Evolutionary conservation across 2,113 vertebrate species (phyloP), one percentile per base, ranked within the genome.

Genomic region (Xiphophorus hellerii): DNA sequence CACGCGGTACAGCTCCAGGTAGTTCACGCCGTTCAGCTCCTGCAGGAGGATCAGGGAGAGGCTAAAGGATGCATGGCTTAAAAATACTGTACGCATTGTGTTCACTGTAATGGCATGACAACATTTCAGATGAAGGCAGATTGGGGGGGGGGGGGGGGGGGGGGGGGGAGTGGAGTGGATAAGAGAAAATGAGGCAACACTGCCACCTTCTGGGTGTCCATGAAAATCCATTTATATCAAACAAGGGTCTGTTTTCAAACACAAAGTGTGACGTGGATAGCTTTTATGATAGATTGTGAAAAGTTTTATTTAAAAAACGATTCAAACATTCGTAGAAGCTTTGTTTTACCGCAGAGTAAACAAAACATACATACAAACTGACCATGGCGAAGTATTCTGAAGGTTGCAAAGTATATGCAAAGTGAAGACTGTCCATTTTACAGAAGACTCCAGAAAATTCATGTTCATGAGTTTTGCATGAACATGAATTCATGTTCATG

Each of bases 1-100:
- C 80, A 99, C 95, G 60, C 97, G 96, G 92, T 98, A 99, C 90
- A 99, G 94, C 94, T 99, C 97, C 96, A 99, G 94, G 92, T 99
- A 99, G 95, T 99, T 99, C 88, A 97, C 96, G 74, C 95, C 97
- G 95, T 96, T 99, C 91, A 99, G 94, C 88, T 99, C 98, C 98
- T 99, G 91, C 9, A 71, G 58, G 65, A 69, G 0, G n/a, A 42
- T 74, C 31, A 69, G 17, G 66, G 14, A 42, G 12, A 7, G 44
- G 11, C 9, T 27, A 12, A 61, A 33, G 28, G 22, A 62, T 14
- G 39, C 15, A 3, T 5, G 44, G 42, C 30, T 65, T 28, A 2
- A 44, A 27, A 37, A 28, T 44, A 42, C 37, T 44, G 65, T 67
- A 12, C 5, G 27, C n/a, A 17, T 27, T 20, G 17, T 63, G 29